phyloP scores from a whole-genome alignment of 37 sponge, comb jelly and placozoan species.

The Ephydatia muelleri region DNA sequence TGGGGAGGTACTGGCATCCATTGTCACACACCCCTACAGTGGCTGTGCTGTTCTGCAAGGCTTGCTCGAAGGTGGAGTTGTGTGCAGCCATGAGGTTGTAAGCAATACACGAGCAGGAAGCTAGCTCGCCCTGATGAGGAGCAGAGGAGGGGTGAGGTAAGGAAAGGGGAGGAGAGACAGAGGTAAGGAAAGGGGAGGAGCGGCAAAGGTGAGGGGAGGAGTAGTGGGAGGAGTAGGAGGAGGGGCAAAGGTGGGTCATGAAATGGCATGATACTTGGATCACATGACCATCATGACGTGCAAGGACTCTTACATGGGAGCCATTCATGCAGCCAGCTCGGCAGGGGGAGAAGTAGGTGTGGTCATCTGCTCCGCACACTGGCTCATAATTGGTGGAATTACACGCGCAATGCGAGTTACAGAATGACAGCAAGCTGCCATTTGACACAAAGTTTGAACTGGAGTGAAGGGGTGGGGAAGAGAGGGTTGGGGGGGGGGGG shows the following conservation, averaged over 20 bases:
- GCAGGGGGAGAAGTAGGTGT: constrained; percentile 35
- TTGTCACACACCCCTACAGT: constrained; percentile 2
- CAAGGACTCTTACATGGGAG: background rate
- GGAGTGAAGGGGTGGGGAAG: background rate
- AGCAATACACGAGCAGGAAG: background rate
- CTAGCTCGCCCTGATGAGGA: background rate
- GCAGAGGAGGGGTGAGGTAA: background rate
- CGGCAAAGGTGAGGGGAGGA: background rate
- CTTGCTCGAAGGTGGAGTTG: background rate
- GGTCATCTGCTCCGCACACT: constrained; percentile 30
- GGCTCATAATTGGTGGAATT: constrained; percentile 15
- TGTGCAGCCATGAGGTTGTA: background rate
- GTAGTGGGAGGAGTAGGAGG: too few species aligned
- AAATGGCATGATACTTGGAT: too few species aligned
- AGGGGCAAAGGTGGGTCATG: background rate
- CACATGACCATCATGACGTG: too few species aligned
- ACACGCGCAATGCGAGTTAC: constrained; percentile 20
- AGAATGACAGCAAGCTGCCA: background rate
- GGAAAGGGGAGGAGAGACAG: background rate
- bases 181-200: background rate
- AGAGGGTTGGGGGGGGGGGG: background rate
- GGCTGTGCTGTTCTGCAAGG: background rate
- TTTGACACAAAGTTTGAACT: background rate
- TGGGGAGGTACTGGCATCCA: background rate
- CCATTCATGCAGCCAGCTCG: constrained; percentile 17